A percentile compares a stretch with the other conserved stretches of the same genome.
Conservation (phyloP, 2,113 vertebrate genomes). For the Anguilla rostrata region DNA sequence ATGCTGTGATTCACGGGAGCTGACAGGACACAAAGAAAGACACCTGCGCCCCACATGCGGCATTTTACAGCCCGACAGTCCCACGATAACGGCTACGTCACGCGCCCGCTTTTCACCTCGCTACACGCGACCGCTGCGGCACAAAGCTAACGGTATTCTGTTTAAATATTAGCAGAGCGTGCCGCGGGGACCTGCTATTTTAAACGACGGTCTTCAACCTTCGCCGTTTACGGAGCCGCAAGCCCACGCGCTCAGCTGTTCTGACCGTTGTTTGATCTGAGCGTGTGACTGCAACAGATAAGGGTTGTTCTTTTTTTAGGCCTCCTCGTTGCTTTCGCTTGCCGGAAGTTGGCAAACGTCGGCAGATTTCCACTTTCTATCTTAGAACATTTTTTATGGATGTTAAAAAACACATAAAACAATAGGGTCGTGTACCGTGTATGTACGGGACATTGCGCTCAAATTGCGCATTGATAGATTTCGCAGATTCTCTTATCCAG, state of each 20-base stretch:
- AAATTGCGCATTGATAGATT: no score
- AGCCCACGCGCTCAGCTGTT: not conserved
- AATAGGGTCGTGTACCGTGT: not conserved
- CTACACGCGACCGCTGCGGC: slow-evolving; percentile 14
- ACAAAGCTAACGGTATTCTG: slow-evolving; percentile 36
- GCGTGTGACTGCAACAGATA: slow-evolving; percentile 37
- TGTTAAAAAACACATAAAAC: not conserved
- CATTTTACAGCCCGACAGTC: slow-evolving; percentile 40
- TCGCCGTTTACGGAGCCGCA: not conserved
- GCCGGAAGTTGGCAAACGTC: slow-evolving; percentile 17
- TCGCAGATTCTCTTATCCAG: no score
- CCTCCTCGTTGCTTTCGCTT: slow-evolving; percentile 24
- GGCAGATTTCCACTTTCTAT: not conserved
- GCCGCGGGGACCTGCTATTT: slow-evolving; percentile 4
- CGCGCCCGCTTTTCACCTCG: not conserved
- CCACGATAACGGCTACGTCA: slow-evolving; percentile 13
- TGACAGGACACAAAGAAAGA: slow-evolving; percentile 49
- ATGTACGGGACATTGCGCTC: not conserved
- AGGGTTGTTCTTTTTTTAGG: slow-evolving; percentile 12
- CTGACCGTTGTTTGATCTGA: slow-evolving; percentile 34
- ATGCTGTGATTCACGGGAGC: not conserved
- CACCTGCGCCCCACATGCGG: slow-evolving; percentile 48
- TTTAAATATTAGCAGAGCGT: slow-evolving; percentile 33
- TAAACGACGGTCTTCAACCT: not conserved
- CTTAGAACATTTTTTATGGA: not conserved